Evolutionary conservation across 2,797 vertebrate genomes (phyloP).

Genomic region (Crenuchus spilurus): DNA sequence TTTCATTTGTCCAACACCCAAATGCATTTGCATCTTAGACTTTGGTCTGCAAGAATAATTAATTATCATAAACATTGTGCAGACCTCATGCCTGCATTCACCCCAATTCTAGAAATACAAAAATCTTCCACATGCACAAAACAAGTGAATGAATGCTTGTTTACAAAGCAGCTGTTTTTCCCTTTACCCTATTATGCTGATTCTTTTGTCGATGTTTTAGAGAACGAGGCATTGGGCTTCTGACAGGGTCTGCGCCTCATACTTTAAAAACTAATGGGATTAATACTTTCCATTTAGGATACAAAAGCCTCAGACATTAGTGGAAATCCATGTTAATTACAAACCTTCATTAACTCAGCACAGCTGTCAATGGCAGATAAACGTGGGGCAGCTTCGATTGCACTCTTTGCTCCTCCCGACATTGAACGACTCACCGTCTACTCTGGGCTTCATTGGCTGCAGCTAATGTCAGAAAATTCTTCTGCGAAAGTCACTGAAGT

Average conservation of each 20-base stretch:
- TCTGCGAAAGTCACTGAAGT: conserved; percentile 59
- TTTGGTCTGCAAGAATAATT: too few species aligned
- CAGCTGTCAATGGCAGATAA: conserved; percentile 87
- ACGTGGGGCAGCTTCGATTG: conserved; percentile 76
- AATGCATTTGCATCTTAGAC: too few species aligned
- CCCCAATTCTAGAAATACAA: too few species aligned
- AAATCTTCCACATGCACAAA: too few species aligned
- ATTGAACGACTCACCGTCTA: conserved; percentile 62
- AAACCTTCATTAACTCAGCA: conserved; percentile 82
- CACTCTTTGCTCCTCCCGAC: conserved; percentile 58
- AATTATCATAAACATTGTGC: too few species aligned
- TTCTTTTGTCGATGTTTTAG: conserved; percentile 31
- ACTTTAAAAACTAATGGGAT: conserved; percentile 77
- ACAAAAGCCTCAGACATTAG: conserved; percentile 81
- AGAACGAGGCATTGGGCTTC: conserved; percentile 43
- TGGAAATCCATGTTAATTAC: conserved; percentile 87
- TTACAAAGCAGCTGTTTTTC: conserved; percentile 27
- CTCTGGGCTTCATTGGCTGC: conserved; percentile 48
- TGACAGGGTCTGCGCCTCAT: conserved; percentile 50
- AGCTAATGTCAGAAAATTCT: conserved; percentile 68
- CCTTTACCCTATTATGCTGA: conserved; percentile 17
- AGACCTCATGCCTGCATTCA: too few species aligned
- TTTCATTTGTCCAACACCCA: too few species aligned
- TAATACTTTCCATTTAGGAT: conserved; percentile 81
- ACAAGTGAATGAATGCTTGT: conserved; percentile 18